These are phyloP conservation scores for Drosophila mercatorum DNA, from an alignment of 2,888 invertebrate genomes.

Conservation along the genomic window DNA sequence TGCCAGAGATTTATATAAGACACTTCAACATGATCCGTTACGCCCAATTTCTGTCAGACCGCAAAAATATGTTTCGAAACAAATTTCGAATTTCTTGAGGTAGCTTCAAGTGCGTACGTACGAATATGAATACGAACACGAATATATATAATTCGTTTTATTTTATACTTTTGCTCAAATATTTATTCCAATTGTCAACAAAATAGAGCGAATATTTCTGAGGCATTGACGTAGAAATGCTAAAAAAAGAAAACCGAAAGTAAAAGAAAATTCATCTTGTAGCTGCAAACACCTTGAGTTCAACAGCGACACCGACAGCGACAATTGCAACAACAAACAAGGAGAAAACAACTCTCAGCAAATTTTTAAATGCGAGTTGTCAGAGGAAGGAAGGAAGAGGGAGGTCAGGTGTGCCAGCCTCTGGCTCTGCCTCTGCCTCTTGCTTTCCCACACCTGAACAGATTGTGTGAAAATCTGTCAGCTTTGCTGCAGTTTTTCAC, in stretches of 20 bases:
- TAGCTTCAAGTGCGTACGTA: constrained; percentile 42
- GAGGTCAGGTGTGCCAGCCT: constrained; percentile 18
- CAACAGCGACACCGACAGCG: constrained; percentile 4
- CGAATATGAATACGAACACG: not conserved
- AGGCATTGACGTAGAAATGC: constrained; percentile 67
- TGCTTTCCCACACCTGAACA: constrained; percentile 55
- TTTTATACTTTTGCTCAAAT: constrained; percentile 8
- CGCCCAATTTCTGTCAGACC: constrained; percentile 45
- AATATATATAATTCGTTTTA: constrained; percentile 3
- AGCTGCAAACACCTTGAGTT: constrained; percentile 58
- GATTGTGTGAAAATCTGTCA: constrained; percentile 70
- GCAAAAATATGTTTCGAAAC: constrained; percentile 20
- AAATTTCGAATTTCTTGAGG: constrained; percentile 33
- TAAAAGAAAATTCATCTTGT: constrained; percentile 38
- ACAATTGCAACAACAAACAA: constrained; percentile 15
- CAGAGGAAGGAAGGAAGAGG: not conserved
- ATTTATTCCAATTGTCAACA: constrained; percentile 66
- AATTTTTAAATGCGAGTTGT: constrained; percentile 54
- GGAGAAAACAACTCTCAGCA: constrained; percentile 32
- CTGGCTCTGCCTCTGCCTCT: not conserved
- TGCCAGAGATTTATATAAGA: constrained; percentile 61
- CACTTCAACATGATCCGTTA: constrained; percentile 28
- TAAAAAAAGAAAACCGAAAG: constrained; percentile 11
- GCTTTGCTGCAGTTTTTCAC: constrained; percentile 60
- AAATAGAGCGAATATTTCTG: constrained; percentile 66